phyloP scores from a whole-genome alignment of 2,888 invertebrate species.

The Apodemia hepburni region DNA sequence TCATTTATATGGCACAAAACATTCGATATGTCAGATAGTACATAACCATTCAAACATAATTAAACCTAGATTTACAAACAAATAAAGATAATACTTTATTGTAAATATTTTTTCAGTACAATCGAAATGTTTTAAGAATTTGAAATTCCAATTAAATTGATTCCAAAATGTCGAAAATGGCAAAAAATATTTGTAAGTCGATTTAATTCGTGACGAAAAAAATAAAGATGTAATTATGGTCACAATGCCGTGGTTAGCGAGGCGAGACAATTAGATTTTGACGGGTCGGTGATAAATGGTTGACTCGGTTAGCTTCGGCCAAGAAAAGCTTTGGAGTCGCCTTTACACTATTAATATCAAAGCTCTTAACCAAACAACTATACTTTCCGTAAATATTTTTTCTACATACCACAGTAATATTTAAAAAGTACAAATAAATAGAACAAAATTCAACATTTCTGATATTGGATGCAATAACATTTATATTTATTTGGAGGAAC shows the following conservation, averaged over 20 bases:
- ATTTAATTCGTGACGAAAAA: conserved; percentile 64
- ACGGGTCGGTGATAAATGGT: conserved; percentile 76
- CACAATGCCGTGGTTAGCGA: conserved; percentile 72
- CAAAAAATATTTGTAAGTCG: conserved; percentile 58
- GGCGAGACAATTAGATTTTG: conserved; percentile 79
- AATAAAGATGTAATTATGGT: conserved; percentile 75
- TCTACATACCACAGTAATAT: too few species aligned
- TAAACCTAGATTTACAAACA: background rate
- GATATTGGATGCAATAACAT: too few species aligned
- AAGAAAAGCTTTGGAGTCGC: conserved; percentile 47
- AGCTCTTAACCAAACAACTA: too few species aligned
- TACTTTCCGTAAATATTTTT: too few species aligned
- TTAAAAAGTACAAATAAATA: too few species aligned
- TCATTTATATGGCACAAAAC: too few species aligned
- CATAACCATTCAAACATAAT: too few species aligned
- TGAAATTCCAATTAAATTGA: conserved; percentile 57
- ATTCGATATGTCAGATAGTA: too few species aligned
- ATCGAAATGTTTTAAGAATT: conserved; percentile 14
- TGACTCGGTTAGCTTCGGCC: conserved; percentile 49
- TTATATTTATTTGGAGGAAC: too few species aligned
- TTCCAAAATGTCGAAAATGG: conserved; percentile 41
- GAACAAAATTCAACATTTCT: too few species aligned
- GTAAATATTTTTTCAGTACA: background rate
- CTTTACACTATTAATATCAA: conserved; percentile 23
- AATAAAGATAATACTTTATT: background rate